Base-by-base conservation (phyloP, 2,113 vertebrate genomes). In the Ovis canadensis region DNA sequence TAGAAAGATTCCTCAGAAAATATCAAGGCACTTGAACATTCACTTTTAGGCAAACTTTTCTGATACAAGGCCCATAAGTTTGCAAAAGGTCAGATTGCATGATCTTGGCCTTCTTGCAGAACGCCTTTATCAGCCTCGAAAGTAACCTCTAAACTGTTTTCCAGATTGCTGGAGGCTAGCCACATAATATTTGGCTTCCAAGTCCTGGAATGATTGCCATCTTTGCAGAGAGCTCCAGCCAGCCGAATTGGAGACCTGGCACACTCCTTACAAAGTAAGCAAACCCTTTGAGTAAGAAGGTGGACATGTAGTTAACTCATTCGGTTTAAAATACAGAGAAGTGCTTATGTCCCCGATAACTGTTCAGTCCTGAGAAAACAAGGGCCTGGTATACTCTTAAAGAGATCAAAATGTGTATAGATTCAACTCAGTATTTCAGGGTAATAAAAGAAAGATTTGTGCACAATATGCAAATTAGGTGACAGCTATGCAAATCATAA, bases 111-210 rank as follows among this genome's bases (percentile, higher is more conserved):
- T 94, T 91, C 84, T 59, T 48, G 94, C 31, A 82, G 29, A 94
- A 71, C 10, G 77, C 60, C 81, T 96, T 97, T 88, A 93, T 96
- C 94, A 57, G 31, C 52, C 36, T 96, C 88, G 55, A 89, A 78
- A 95, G 86, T 86, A 92, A 95, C 81, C 85, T 97, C 92, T 92
- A 92, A 77, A 88, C 27, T 74, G 45, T 96, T 96, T 91, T 91
- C 96, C 94, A 96, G 92, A 92, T 92, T 88, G 45, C 25, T 92
- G 90, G 94, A 98, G 88, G 52, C 23, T 7, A 13, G 77, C 85
- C 91, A 94, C 40, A 19, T 74, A 54, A 59, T 54, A 92, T 60
- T 77, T 92, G 85, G 74, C 90, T 94, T 94, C 74, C n/a, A 59
- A 82, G 23, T 90, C 95, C 83, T 83, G 21, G 54, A 91, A 59